Percentiles rank a stretch among this genome's conserved stretches.
These are phyloP conservation scores for Psittacula echo DNA, from an alignment of 2,797 vertebrate species.

Conservation along the genomic window DNA sequence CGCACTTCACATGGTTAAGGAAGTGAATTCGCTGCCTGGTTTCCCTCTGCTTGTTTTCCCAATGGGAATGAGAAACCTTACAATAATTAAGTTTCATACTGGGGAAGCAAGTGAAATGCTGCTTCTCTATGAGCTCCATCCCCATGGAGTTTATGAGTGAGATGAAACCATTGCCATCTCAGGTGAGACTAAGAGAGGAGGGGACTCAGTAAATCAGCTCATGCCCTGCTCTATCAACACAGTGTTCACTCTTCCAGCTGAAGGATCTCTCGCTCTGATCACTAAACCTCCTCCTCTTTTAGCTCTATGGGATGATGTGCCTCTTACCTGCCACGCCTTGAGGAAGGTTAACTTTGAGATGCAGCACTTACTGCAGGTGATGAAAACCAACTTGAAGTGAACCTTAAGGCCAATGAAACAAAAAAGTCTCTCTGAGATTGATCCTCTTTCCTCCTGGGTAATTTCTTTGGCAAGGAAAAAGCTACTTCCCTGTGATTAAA, in stretches of 20 bases:
- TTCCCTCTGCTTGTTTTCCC: background rate
- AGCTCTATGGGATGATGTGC: no score
- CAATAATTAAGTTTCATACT: background rate
- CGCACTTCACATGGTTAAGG: background rate
- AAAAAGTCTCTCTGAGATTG: background rate
- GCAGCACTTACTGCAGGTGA: background rate
- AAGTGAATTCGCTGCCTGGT: background rate
- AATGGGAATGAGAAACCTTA: background rate
- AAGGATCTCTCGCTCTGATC: background rate
- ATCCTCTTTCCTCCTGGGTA: background rate
- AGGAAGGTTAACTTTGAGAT: background rate
- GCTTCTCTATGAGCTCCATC: background rate
- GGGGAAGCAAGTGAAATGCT: background rate
- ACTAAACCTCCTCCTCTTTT: background rate
- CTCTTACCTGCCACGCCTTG: background rate
- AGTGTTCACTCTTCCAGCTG: background rate
- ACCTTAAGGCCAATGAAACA: background rate
- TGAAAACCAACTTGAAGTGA: background rate
- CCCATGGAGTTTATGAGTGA: background rate
- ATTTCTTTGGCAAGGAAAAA: background rate
- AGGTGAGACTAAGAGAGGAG: background rate
- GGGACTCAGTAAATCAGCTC: background rate
- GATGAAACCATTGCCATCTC: background rate
- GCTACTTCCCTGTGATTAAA: background rate
- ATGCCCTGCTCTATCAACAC: accelerated